Evolutionary conservation across 2,797 vertebrate genomes (phyloP), one percentile per base, ranked within the genome.

Genomic region (Sebastes baramenuke): DNA sequence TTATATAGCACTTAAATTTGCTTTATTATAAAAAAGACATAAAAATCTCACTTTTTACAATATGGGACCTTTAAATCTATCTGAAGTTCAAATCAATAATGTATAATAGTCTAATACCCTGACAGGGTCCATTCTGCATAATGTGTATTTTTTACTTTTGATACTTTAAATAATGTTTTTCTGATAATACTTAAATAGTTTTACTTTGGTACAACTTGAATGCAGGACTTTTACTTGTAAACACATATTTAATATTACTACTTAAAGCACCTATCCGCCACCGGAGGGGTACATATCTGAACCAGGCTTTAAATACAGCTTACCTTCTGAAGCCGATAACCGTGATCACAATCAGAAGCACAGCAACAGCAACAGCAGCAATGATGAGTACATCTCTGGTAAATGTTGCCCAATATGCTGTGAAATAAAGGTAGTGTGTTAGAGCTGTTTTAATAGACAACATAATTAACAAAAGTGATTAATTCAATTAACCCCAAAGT

Each of bases 311-410:
- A 24, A 80, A 70, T 32, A 32, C 2, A 56, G 14, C 36, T 59
- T 69, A 83, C 87, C 83, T 78, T 61, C 8, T 67, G 55, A 81
- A 1, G 2, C 5, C 20, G 34, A 65, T 9, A 18, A 77, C 20
- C 10, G 12, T 2, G 29, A 16, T 61, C 25, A 58, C 38, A n/a
- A 74, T 55, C n/a, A 88, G 20, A 73, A 83, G 13, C n/a, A 67
- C 46, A 65, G 70, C 64, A 27, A 69, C 54, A 56, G 27, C 4
- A 55, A 69, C 54, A 56, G 30, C 4, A 55, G 71, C 30, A 32
- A 81, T 29, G 30, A 83, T 13, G 1, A 68, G 6, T 13, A 49
- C 1, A 3, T 25, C 9, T 65, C 30, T 77, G 6, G 3, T 24
- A 2, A 75, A 66, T 27, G 49, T 62, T 24, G 11, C 4, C 67